phyloP scores from a whole-genome alignment of 2,113 vertebrate species.

The Macrotis lagotis region DNA sequence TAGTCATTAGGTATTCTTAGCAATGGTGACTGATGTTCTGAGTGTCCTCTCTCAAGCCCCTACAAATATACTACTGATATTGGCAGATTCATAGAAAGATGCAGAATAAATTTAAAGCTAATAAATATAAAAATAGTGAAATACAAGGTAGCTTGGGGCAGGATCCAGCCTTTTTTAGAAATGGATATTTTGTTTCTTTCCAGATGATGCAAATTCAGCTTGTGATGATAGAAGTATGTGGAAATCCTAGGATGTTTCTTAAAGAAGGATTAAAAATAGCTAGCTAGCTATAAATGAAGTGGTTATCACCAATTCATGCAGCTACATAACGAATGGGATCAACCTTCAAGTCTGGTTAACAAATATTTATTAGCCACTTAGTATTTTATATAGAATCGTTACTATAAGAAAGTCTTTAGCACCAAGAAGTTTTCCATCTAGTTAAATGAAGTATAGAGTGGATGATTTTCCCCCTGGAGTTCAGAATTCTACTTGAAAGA shows the following conservation, averaged over 20 bases:
- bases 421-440: not conserved
- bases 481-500: constrained; percentile 24
- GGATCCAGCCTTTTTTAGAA: too few species aligned
- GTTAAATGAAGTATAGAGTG: not conserved
- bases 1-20: constrained; percentile 11
- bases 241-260: not conserved
- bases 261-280: not conserved
- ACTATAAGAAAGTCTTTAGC: not conserved
- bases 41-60: not conserved
- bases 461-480: not conserved
- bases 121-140: too few species aligned
- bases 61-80: not conserved
- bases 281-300: not conserved
- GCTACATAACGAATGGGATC: not conserved
- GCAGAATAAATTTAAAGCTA: not conserved
- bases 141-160: too few species aligned
- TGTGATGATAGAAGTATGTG: constrained; percentile 2
- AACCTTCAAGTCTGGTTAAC: not conserved
- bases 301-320: not conserved
- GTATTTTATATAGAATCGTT: not conserved
- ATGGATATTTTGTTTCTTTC: constrained; percentile 29
- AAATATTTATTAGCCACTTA: not conserved
- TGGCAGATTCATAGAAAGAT: not conserved
- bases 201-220: constrained; percentile 7
- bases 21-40: constrained; percentile 7